Evolutionary conservation across 2,888 invertebrate species (phyloP).

Genomic region (Eulithis prunata): DNA sequence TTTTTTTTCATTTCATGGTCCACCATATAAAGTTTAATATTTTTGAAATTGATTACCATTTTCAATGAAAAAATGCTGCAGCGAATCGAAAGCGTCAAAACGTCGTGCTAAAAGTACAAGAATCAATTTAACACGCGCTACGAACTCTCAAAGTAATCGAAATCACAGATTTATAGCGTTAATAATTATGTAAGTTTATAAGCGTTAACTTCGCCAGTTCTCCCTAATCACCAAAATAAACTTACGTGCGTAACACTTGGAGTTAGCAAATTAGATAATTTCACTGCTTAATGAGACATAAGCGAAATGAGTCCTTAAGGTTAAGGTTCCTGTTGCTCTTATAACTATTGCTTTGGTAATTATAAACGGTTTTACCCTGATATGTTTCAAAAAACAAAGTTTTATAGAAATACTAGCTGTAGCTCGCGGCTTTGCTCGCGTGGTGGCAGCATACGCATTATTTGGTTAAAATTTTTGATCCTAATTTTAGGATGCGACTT

Average conservation of each 20-base stretch:
- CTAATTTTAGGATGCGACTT: no score
- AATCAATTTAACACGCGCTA: constrained; percentile 38
- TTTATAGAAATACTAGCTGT: no score
- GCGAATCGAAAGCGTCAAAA: neutral
- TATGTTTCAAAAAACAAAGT: no score
- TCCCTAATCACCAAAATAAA: constrained; percentile 41
- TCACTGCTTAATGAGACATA: constrained; percentile 18
- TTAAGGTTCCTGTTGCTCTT: no score
- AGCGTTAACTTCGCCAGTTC: constrained; percentile 40
- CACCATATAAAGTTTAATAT: no score
- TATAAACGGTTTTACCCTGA: no score
- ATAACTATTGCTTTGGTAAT: no score
- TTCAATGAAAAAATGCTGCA: no score
- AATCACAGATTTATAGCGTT: constrained; percentile 45
- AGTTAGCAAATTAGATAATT: constrained; percentile 29
- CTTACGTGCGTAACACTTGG: constrained; percentile 33
- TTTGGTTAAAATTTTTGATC: no score
- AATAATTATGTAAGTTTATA: constrained; percentile 45
- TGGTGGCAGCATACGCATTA: no score
- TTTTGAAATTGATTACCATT: neutral
- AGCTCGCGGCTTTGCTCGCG: no score
- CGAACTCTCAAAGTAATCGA: constrained; percentile 41
- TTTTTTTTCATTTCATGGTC: no score
- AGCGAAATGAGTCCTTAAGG: constrained; percentile 2
- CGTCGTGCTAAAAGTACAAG: neutral